These are phyloP conservation scores for Philotrypesis tridentata DNA, from an alignment of 1,140 invertebrate genomes.

Conservation along the genomic window DNA sequence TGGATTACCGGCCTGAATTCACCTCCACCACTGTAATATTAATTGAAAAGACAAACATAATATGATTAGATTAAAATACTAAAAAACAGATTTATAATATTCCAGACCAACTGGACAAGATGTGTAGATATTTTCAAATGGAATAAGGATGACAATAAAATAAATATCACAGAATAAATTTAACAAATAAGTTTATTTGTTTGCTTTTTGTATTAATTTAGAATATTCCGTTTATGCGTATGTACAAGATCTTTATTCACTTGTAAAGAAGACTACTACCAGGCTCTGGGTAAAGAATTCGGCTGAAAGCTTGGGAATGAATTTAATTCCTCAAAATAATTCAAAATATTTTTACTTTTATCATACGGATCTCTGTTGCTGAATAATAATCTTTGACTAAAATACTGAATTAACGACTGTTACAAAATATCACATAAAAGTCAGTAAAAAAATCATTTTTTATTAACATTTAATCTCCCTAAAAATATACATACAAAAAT, in stretches of 20 bases:
- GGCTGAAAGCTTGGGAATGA: no score
- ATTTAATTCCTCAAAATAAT: no score
- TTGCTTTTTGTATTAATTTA: conserved; percentile 44
- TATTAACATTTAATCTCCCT: no score
- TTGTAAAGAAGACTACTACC: no score
- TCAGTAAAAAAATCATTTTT: no score
- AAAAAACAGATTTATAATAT: conserved; percentile 20
- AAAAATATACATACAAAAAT: no score
- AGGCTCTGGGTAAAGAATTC: no score
- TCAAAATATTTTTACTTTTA: no score
- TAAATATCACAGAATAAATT: conserved; percentile 57
- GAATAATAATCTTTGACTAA: no score
- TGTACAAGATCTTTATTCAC: conserved; percentile 51
- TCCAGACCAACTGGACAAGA: conserved; percentile 62
- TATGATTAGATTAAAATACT: conserved; percentile 45
- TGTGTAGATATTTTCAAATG: conserved; percentile 43
- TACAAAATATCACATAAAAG: no score
- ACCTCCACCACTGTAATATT: conserved; percentile 77
- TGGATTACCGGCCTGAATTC: conserved; percentile 90
- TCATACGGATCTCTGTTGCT: no score
- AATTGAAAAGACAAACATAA: conserved; percentile 36
- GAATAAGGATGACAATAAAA: conserved; percentile 64
- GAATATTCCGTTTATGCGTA: conserved; percentile 39
- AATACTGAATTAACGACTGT: no score
- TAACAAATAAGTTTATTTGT: conserved; percentile 63